These are phyloP conservation scores for Nesometra sesokonis DNA, from an alignment of 35 echinoderm and acorn worm genomes.

Conservation along the genomic window DNA sequence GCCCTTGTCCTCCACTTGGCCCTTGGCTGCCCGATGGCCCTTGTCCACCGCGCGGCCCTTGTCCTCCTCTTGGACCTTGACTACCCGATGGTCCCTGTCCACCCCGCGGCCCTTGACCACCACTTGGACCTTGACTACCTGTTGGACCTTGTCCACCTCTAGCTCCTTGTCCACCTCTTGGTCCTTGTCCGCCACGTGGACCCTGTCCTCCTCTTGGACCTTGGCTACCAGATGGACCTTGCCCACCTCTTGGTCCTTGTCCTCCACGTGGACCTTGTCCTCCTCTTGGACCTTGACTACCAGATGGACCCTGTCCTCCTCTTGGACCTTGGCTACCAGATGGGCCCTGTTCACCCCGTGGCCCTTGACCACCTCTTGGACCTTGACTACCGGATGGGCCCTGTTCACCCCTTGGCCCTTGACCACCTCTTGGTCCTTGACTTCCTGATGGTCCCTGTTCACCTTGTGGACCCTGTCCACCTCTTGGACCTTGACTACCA, in stretches of 20 bases:
- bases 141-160: background rate
- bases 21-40: background rate
- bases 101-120: background rate
- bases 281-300: background rate
- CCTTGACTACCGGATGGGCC: background rate
- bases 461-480: background rate
- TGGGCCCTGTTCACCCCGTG: background rate
- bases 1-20: background rate
- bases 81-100: background rate
- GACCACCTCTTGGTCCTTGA: background rate
- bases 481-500: background rate
- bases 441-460: background rate
- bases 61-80: background rate
- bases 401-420: background rate
- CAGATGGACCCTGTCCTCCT: background rate
- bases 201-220: background rate
- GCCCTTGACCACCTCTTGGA: background rate
- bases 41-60: background rate
- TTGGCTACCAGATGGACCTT: background rate
- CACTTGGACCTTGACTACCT: background rate
- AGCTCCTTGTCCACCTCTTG: background rate
- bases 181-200: background rate
- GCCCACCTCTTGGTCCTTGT: background rate
- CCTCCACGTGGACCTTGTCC: background rate
- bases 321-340: background rate